Conservation (phyloP, 2,888 invertebrate species). For the Pterostichus niger region DNA sequence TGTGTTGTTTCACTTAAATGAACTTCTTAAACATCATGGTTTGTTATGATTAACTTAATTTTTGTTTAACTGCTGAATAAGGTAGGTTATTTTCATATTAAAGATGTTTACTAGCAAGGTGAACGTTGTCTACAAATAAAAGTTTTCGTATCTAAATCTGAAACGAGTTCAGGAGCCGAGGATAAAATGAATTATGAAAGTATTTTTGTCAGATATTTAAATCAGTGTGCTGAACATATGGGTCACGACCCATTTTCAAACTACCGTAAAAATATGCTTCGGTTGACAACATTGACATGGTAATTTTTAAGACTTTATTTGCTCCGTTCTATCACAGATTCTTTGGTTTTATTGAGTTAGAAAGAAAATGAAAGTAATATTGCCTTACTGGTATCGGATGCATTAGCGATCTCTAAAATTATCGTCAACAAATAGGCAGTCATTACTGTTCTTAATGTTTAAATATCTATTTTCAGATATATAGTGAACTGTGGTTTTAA, state of each 20-base stretch:
- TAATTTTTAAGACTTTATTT: not conserved
- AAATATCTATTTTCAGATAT: too few species aligned
- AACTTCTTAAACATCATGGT: constrained; percentile 19
- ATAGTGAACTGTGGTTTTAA: too few species aligned
- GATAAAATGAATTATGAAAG: constrained; percentile 26
- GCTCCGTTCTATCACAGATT: too few species aligned
- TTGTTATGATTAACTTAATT: constrained; percentile 26
- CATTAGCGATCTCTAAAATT: too few species aligned
- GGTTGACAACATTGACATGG: constrained; percentile 5
- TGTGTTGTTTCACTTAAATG: constrained; percentile 32
- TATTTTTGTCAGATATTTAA: constrained; percentile 40
- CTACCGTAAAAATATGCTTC: constrained; percentile 1
- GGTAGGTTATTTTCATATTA: not conserved
- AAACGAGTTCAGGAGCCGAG: constrained; percentile 2
- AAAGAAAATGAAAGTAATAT: too few species aligned
- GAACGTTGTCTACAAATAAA: constrained; percentile 6
- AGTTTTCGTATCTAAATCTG: constrained; percentile 22
- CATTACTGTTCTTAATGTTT: too few species aligned
- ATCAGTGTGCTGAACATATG: constrained; percentile 36
- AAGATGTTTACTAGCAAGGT: constrained; percentile 22
- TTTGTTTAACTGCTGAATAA: constrained; percentile 12
- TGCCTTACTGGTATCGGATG: too few species aligned
- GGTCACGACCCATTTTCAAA: constrained; percentile 40
- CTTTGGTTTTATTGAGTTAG: too few species aligned
- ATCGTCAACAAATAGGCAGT: too few species aligned